Base-by-base conservation (phyloP, 2,797 vertebrate species). In the Enteromius unitaeniatus region DNA sequence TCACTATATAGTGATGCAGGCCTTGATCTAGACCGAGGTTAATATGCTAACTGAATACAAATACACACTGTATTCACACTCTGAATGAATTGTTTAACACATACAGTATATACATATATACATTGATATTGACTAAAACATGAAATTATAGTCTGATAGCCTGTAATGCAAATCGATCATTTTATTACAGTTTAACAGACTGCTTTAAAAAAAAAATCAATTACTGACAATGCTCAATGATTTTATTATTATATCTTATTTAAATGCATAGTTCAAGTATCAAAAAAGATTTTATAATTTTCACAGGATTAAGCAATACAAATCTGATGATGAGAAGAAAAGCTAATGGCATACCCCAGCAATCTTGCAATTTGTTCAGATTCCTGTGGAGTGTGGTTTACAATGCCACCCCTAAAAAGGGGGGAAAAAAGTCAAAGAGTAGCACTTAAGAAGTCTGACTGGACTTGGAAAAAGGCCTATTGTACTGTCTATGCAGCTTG, bases 21-120 rank as follows among this genome's bases (percentile, higher is more conserved):
- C 62, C 62, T 78, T 72, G 77, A 83, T 81, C 65, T 37, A 73
- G 49, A 49, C 40, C 15, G 19, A 75, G 49, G 26, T 47, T 37
- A 19, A 6, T 51, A 40, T 31, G 65, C 19, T 47, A 60, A 62
- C 10, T 72, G 53, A 72, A 47, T 72, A 70, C n/a, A 80, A 60
- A 62, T 45, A 28, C 10, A 51, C 21, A 62, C 37, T 7, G 40
- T 42, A 42, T 81, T 72, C 55, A 75, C 28, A 40, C 21, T 37
- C 13, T 37, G 47, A 81, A 72, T 58, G 3, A 80, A 3, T 45
- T 60, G 1, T 58, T 3, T n/a, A 21, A 45, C 45, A 49, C 15
- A 69, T 31, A 31, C 34, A 34, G 5, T 34, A 34, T 6, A 34
- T 34, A 34, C 34, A 34, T 34, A 34, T 26, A 64, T 28, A 17